A percentile compares a stretch with the other conserved stretches of the same genome.
phyloP scores from a whole-genome alignment of 2,113 vertebrate genomes.

The Myotis brandtii region DNA sequence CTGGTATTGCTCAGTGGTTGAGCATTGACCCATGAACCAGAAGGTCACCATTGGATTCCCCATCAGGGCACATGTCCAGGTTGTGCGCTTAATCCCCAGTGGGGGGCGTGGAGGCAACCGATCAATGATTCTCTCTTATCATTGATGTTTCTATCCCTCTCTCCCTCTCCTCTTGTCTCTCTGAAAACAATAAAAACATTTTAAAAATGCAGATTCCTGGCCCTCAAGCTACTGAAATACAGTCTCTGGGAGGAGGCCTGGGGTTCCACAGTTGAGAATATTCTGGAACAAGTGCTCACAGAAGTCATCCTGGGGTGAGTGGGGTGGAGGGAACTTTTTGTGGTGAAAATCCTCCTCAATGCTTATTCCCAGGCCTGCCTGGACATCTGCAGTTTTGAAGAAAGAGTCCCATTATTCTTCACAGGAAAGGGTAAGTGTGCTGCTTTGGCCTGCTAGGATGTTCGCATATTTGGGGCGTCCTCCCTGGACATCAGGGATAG shows the following conservation, averaged over 20 bases:
- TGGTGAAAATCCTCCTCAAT: too few species aligned
- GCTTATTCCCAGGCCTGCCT: neutral
- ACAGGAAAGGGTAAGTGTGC: rapidly evolving
- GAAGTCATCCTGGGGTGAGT: neutral
- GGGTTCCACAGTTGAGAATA: neutral
- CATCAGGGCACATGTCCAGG: too few species aligned
- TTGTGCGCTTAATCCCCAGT: too few species aligned
- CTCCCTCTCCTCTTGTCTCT: too few species aligned
- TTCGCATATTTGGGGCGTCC: neutral
- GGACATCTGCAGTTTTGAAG: neutral
- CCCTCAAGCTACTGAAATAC: neutral
- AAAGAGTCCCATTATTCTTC: neutral
- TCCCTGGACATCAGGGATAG: rapidly evolving
- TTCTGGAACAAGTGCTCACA: too few species aligned
- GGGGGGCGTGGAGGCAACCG: too few species aligned
- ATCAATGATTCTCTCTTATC: too few species aligned
- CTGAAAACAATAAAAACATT: neutral
- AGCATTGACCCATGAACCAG: too few species aligned
- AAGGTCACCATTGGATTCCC: too few species aligned
- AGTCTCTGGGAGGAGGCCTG: neutral
- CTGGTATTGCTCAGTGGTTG: too few species aligned
- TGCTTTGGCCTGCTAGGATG: neutral
- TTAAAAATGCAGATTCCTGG: neutral
- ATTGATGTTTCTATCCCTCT: too few species aligned
- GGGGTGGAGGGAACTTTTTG: neutral